A percentile compares a stretch with the other conserved stretches of the same genome.
phyloP scores from a whole-genome alignment of 2,113 vertebrate genomes.

The Scomber colias region DNA sequence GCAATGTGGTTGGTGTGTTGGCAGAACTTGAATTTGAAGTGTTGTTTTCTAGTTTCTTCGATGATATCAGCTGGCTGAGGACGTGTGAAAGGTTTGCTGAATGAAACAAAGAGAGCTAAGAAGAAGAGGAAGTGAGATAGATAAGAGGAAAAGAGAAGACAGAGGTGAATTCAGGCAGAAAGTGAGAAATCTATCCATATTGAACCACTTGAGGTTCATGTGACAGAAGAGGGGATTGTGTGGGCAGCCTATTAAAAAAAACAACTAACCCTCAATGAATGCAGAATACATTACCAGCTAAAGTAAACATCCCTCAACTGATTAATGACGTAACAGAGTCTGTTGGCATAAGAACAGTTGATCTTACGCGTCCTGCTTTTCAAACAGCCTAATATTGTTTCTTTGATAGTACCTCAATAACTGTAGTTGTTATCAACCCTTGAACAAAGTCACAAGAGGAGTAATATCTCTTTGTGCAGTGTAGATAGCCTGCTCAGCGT shows the following conservation, averaged over 20 bases:
- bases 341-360: neutral
- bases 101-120: too few relatives aligned
- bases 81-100: too few relatives aligned
- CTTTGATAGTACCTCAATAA: neutral
- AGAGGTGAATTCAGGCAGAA: neutral
- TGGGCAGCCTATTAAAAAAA: neutral
- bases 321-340: neutral
- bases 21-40: too few relatives aligned
- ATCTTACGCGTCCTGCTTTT: neutral
- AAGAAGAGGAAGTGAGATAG: neutral
- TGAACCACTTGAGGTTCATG: constrained; percentile 43
- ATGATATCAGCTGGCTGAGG: too few relatives aligned
- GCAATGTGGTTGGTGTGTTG: too few relatives aligned
- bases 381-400: neutral
- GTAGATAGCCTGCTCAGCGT: neutral
- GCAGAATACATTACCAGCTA: neutral
- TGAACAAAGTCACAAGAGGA: neutral
- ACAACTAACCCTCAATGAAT: neutral
- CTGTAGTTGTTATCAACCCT: too few relatives aligned
- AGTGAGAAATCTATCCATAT: neutral
- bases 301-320: neutral
- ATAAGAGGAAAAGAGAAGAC: neutral
- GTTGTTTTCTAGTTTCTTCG: too few relatives aligned
- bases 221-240: constrained; percentile 6
- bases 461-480: neutral